Conservation (phyloP, 1,140 invertebrate genomes). For the Oncopodura yosiiana region DNA sequence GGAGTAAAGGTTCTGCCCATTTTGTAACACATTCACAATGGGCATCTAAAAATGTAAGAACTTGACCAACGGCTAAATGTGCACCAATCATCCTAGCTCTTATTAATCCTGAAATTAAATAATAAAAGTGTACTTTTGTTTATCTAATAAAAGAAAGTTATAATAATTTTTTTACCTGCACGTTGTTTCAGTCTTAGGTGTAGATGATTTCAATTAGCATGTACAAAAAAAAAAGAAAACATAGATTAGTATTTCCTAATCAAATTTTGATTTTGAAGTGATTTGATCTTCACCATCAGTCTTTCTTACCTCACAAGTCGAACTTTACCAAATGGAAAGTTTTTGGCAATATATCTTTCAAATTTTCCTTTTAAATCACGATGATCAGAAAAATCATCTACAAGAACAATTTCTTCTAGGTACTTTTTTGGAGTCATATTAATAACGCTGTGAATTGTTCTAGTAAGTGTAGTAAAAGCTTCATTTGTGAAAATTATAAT, state of each 20-base stretch:
- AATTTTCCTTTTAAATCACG: constrained; percentile 65
- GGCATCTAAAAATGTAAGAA: constrained; percentile 88
- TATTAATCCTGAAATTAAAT: too few relatives aligned
- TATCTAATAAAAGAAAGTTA: too few relatives aligned
- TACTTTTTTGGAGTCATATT: constrained; percentile 58
- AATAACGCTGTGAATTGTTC: constrained; percentile 79
- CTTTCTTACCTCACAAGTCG: too few relatives aligned
- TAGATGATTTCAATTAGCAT: too few relatives aligned
- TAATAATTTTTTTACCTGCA: too few relatives aligned
- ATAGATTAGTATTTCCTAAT: too few relatives aligned
- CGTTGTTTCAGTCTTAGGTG: constrained; percentile 58
- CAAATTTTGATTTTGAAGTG: too few relatives aligned
- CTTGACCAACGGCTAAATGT: constrained; percentile 62
- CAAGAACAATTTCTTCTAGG: constrained; percentile 71
- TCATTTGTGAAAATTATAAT: constrained; percentile 86
- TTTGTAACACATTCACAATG: constrained; percentile 78
- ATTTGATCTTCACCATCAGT: too few relatives aligned
- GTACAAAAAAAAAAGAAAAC: too few relatives aligned
- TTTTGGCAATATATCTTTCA: constrained; percentile 61
- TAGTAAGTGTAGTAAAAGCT: constrained; percentile 63
- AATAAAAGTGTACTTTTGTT: too few relatives aligned
- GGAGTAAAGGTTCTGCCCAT: constrained; percentile 79
- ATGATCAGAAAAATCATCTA: constrained; percentile 78
- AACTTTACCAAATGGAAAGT: constrained; percentile 55
- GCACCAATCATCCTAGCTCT: constrained; percentile 72